Evolutionary conservation across 1,140 invertebrate species (phyloP).

Genomic region (Lordiphosa stackelbergi): DNA sequence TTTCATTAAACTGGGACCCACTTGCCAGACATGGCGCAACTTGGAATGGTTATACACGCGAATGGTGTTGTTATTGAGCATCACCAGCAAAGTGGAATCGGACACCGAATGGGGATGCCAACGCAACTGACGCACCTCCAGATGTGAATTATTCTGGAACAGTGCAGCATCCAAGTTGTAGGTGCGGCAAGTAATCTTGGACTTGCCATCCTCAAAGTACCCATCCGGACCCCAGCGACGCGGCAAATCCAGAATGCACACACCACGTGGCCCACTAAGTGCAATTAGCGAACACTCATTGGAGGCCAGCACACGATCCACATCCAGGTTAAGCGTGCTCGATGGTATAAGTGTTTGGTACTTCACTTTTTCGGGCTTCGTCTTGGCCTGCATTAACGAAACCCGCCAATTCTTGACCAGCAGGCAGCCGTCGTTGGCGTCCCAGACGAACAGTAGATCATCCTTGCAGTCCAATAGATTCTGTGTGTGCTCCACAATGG

Average conservation of each 20-base stretch:
- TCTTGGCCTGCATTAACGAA: conserved; percentile 23
- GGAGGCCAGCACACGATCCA: conserved; percentile 74
- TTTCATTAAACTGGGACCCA: conserved; percentile 51
- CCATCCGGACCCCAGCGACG: conserved; percentile 76
- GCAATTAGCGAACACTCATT: conserved; percentile 69
- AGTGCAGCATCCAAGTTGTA: conserved; percentile 82
- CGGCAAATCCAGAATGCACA: conserved; percentile 75
- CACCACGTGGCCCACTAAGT: conserved; percentile 68
- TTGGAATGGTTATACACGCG: conserved; percentile 79
- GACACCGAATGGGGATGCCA: conserved; percentile 91
- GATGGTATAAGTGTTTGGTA: conserved; percentile 73
- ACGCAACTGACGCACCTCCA: conserved; percentile 82
- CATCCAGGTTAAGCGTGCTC: conserved; percentile 60
- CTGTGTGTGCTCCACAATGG: conserved; percentile 51
- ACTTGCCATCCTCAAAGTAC: conserved; percentile 67
- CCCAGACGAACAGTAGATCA: conserved; percentile 71
- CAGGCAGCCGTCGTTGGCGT: conserved; percentile 47
- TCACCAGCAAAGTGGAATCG: conserved; percentile 85
- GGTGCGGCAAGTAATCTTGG: conserved; percentile 77
- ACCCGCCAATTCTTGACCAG: conserved; percentile 67
- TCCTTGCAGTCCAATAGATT: conserved; percentile 73
- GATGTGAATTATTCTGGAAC: conserved; percentile 79
- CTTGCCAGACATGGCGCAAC: conserved; percentile 72
- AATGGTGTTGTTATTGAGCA: conserved; percentile 90
- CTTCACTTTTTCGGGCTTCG: conserved; percentile 13